A percentile compares a stretch with the other conserved stretches of the same genome.
These are phyloP conservation scores for Panagrolaimus sp. DNA, from an alignment of 1,140 invertebrate species.

Conservation along the genomic window DNA sequence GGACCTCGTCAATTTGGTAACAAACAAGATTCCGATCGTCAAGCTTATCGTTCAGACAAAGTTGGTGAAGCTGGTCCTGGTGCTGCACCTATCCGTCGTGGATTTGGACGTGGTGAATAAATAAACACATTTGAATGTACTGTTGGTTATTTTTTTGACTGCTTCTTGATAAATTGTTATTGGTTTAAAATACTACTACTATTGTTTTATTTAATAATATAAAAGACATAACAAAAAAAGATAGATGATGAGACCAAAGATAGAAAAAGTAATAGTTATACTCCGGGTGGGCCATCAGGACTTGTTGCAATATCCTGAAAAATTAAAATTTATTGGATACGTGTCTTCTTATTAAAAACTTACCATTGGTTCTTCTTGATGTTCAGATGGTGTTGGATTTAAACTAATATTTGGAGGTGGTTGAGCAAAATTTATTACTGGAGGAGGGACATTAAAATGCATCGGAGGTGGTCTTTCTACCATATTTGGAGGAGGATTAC, in stretches of 20 bases:
- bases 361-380: too few species aligned
- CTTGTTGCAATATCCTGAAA: slow-evolving; percentile 12
- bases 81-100: slow-evolving; percentile 46
- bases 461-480: neutral
- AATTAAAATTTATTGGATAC: too few species aligned
- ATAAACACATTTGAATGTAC: slow-evolving; percentile 29
- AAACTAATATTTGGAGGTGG: neutral
- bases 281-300: slow-evolving; percentile 3
- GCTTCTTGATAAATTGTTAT: slow-evolving; percentile 14
- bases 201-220: neutral
- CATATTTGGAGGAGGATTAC: neutral
- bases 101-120: slow-evolving; percentile 54
- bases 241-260: neutral
- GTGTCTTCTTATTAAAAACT: too few species aligned
- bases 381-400: too few species aligned
- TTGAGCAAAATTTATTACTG: neutral
- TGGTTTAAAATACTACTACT: neutral
- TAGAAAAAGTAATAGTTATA: neutral
- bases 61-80: slow-evolving; percentile 57
- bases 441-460: neutral
- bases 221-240: neutral
- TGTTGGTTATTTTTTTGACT: slow-evolving; percentile 22
- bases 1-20: slow-evolving; percentile 21
- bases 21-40: slow-evolving; percentile 45
- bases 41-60: slow-evolving; percentile 54